Base-by-base conservation (phyloP, 1,140 invertebrate species). In the Atta cephalotes region DNA sequence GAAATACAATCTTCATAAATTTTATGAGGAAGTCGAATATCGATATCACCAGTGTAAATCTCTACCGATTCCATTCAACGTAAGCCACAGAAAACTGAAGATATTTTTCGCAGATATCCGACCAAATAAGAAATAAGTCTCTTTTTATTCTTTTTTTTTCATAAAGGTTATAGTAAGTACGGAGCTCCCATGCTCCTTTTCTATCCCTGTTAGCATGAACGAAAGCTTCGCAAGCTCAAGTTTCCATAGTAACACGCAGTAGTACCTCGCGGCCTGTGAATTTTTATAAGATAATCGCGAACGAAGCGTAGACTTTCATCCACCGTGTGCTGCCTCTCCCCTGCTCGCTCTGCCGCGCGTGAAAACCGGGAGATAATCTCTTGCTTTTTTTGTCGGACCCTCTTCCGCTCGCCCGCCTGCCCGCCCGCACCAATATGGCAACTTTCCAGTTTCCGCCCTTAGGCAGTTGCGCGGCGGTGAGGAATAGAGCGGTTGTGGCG, bases 401-500 rank as follows among this genome's bases (percentile, higher is more conserved):
- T 80, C 49, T 70, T 53, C 49, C 18, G 60, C 39, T 53, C 45
- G 39, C 49, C 28, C 25, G 39, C 39, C 39, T 45, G 56, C 53
- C 53, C 66, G 65, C 25, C 39, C 80, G 56, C 74, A 84, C 74
- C 79, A 53, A 71, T 80, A 71, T 58, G 63, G 80, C 72, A 63
- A 85, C 88, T 90, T 88, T 89, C 77, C 84, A 86, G 82, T 85
- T 88, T 89, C 79, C 86, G 71, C 82, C 90, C 89, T 76, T 85
- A 66, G 79, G 88, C 62, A 85, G 63, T 77, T 88, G 74, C 80
- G 68, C 76, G 49, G 68, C 28, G 45, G 71, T 85, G 60, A 81
- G 82, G 72, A 88, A 80, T 63, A 82, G 71, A 70, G 77, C 85
- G 82, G 58, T 79, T 65, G 60, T 56, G 51, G 63, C 78, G 45